Conservation (phyloP, 1,140 invertebrate species). For the Listronotus oregonensis region DNA sequence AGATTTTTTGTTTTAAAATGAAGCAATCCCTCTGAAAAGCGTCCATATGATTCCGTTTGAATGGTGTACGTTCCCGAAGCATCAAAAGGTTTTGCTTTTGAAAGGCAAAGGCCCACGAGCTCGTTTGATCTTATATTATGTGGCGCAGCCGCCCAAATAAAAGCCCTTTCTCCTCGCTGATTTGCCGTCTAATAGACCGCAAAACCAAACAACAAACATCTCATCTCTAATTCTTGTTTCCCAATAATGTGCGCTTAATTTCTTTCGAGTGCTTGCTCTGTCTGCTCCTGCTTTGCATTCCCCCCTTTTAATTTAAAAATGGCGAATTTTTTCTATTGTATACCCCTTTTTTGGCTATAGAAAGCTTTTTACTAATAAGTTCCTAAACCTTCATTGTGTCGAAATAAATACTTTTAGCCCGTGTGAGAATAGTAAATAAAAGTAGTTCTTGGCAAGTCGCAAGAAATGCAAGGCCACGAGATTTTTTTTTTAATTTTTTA, state of each 20-base stretch:
- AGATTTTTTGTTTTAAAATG: conserved; percentile 17
- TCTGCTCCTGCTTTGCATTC: conserved; percentile 12
- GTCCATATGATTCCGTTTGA: conserved; percentile 27
- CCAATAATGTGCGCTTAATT: conserved; percentile 40
- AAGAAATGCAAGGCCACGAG: too few species aligned
- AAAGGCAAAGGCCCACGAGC: conserved; percentile 34
- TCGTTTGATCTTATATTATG: conserved; percentile 42
- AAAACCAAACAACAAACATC: conserved; percentile 41
- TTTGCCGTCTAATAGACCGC: conserved; percentile 39
- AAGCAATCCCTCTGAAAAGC: conserved; percentile 28
- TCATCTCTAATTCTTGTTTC: conserved; percentile 40
- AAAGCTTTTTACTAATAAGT: too few species aligned
- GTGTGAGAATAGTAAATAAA: too few species aligned
- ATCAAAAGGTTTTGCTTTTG: conserved; percentile 39
- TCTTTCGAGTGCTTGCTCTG: conserved; percentile 36
- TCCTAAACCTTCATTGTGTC: too few species aligned
- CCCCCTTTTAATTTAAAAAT: conserved; percentile 36
- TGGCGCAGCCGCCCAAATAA: conserved; percentile 36
- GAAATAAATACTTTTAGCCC: too few species aligned
- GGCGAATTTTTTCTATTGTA: conserved; percentile 28
- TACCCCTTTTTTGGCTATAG: too few species aligned
- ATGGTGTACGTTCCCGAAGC: conserved; percentile 22
- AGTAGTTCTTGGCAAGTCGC: too few species aligned
- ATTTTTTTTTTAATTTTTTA: too few species aligned
- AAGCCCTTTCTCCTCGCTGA: conserved; percentile 37